These are phyloP conservation scores for Laticauda laticaudata DNA, from an alignment of 2,113 vertebrate species.

Conservation along the genomic window DNA sequence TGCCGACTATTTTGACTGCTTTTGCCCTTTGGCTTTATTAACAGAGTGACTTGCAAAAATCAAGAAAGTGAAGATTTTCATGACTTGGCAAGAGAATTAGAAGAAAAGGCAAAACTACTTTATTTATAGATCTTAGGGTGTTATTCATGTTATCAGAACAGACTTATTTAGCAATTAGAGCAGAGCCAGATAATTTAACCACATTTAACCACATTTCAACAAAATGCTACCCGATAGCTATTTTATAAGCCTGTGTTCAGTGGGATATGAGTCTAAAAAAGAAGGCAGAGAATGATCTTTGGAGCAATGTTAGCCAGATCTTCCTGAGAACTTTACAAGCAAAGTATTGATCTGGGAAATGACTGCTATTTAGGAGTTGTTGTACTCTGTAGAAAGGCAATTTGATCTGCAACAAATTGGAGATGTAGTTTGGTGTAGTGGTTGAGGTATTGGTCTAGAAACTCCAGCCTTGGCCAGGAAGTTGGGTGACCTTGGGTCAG, in stretches of 20 bases:
- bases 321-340: not conserved
- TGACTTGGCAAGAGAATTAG: not conserved
- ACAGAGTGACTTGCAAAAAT: not conserved
- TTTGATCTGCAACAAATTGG: not conserved
- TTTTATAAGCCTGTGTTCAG: not conserved
- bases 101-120: not conserved
- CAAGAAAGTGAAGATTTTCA: not conserved
- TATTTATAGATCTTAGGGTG: not conserved
- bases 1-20: not conserved
- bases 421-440: not conserved
- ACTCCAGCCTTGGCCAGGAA: not conserved
- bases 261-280: not conserved
- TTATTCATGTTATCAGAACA: not conserved
- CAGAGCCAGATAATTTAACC: not conserved
- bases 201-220: not conserved
- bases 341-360: not conserved
- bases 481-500: not conserved
- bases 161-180: not conserved
- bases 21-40: not conserved
- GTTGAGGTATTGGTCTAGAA: not conserved
- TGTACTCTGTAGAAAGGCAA: not conserved
- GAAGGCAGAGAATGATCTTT: not conserved
- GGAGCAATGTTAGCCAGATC: not conserved
- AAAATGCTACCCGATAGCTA: not conserved
- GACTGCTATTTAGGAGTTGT: not conserved